Evolutionary conservation across 2,888 invertebrate genomes (phyloP), one percentile per base, ranked within the genome.

Genomic region (Leucophenga maculata): DNA sequence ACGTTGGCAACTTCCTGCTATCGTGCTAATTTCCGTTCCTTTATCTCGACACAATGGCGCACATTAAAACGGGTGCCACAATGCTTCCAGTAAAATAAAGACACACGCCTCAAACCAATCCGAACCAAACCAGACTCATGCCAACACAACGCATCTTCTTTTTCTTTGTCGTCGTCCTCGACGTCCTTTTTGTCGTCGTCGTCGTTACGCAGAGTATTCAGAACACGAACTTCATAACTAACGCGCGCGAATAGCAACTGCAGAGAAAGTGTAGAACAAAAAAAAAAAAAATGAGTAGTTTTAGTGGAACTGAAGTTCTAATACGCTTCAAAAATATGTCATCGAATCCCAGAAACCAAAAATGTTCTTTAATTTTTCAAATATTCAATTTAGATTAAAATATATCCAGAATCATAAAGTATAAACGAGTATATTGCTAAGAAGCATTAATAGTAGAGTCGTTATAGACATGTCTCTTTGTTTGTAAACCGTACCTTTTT

Each of bases 21-120:
- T 86, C 86, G 86, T 85, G 86, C 86, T 86, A 86, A 86, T 86
- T 86, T 86, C 86, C 86, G 86, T 83, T 86, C 78, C 86, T 86
- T 86, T 86, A 86, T 86, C 86, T 86, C 85, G 86, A 85, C 86
- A 86, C 86, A 86, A 86, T 86, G 86, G 86, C 77, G 86, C 83
- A 79, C 86, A 86, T 86, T 86, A 86, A 85, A 84, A 78, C 46
- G 62, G 62, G 62, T 64, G 62, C 62, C 62, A 64, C 62, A 64
- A 64, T 55, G 55, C 59, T 32, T 13, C 64, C 64, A 67, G 22
- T 62, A 67, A 65, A n/a, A 69, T 66, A 67, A 68, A 67, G 59
- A 67, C 68, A 73, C 46, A 65, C 22, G 59, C 70, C 46, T 14
- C 54, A 44, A 57, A 60, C 22, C 18, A 18, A 65, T 16, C 54